Base-by-base conservation (phyloP, 2,888 invertebrate genomes). In the Acrobasis repandana region DNA sequence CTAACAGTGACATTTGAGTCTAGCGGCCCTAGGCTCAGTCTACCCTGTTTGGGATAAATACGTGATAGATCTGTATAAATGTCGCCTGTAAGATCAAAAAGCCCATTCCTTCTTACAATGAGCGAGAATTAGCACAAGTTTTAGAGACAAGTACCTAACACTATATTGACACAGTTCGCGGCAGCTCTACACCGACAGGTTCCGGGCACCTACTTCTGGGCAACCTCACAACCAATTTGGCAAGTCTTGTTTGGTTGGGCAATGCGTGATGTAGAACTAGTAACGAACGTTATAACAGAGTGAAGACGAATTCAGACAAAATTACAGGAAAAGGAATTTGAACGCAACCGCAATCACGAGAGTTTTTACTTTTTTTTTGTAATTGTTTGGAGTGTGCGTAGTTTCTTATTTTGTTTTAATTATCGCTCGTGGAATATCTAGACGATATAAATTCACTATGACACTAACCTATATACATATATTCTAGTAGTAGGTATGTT, bases 161-260 rank as follows among this genome's bases (percentile, higher is more conserved):
- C 9, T n/a, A 14, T n/a, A 50, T n/a, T 54, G 54, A 54, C 54
- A 54, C 54, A 38, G 54, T 38, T 54, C 54, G 50, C 33, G 14
- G 43, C n/a, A n/a, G 43, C 43, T 50, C 14, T 20, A 43, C 43
- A 28, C 28, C 28, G 18, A 54, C 54, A 38, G 54, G 54, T 54
- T 54, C 38, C 16, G n/a, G 38, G 43, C 38, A 54, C 54, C 54
- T 20, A 43, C 54, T 38, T 54, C 43, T 38, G 38, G 54, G 20
- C 2, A 28, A 28, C 6, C 50, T 50, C 50, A n/a, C 11, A 28
- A 36, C 16, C 38, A 54, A 54, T 54, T 54, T 43, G 54, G 54
- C 38, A 38, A 43, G 38, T 54, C 54, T 54, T 14, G n/a, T 10
- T 36, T 33, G 8, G 18, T 54, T 54, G 54, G 14, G 54, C 54